Evolutionary conservation across 2,888 invertebrate species (phyloP), one percentile per base, ranked within the genome.

Genomic region (Yponomeuta plumbellus): DNA sequence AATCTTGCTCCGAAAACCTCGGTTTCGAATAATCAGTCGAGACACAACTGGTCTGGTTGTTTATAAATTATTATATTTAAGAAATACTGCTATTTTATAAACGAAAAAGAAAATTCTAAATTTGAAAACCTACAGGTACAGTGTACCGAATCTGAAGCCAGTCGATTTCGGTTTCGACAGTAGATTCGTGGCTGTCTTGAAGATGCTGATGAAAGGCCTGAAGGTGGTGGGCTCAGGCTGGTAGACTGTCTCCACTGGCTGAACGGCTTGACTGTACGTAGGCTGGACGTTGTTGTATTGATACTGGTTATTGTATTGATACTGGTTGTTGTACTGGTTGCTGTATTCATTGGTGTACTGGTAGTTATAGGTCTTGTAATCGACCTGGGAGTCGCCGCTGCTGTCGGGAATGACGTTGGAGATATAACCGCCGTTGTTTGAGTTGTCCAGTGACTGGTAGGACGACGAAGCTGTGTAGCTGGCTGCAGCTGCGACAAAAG

Each of bases 391-490:
- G 69, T 86, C 86, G 69, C 81, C 84, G 69, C 88, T 82, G 87
- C 92, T 92, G 85, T 91, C 92, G 74, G 89, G 87, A 77, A 91
- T 92, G 82, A 85, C 85, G 73, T 92, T 92, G 75, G 92, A 91
- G 78, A 92, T 91, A 80, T 87, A 91, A 77, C 80, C 70, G 62
- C 59, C 68, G 44, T 66, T 84, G 78, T 90, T 89, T 71, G 84
- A 81, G 79, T 86, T 88, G 73, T 88, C 83, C 68, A 82, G 81
- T 65, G 80, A 80, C 74, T 86, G 85, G 76, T 86, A 89, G 71
- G 84, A 84, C 64, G 88, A 80, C 66, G 89, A 84, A 67, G 86
- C 76, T 66, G 87, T 86, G 75, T 77, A 91, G 70, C 85, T 81
- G 72, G 84, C 79, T 69, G 66, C 40, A 11, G 87, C 91, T 90